phyloP scores from a whole-genome alignment of 2,113 vertebrate genomes.

The Benitochromis conjunctus region DNA sequence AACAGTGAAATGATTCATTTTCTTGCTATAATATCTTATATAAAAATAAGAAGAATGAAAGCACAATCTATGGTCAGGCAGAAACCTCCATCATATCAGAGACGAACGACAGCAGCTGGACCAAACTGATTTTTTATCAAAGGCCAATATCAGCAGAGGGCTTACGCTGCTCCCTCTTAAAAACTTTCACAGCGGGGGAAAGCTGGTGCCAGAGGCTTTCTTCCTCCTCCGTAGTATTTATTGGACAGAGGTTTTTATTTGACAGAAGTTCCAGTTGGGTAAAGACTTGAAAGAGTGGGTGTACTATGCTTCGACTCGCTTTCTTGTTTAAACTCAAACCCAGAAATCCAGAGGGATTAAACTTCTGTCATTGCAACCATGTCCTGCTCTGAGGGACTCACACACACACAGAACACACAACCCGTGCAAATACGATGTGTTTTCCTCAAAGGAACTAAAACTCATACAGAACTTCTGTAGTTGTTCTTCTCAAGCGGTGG shows the following conservation, averaged over 20 bases:
- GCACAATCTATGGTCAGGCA: constrained; percentile 28
- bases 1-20: constrained; percentile 1
- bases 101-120: not conserved
- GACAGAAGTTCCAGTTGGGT: constrained; percentile 50
- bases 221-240: constrained; percentile 16
- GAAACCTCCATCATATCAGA: constrained; percentile 32
- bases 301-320: not conserved
- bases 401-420: not conserved
- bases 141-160: constrained; percentile 18
- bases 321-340: constrained; percentile 48
- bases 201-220: constrained; percentile 1
- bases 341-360: constrained; percentile 46
- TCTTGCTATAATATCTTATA: constrained; percentile 10
- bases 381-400: constrained; percentile 22
- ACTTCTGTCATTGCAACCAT: constrained; percentile 43
- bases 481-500: constrained; percentile 24
- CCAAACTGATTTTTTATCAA: constrained; percentile 39
- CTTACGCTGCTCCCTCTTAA: not conserved
- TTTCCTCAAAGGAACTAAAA: constrained; percentile 13
- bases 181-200: constrained; percentile 5
- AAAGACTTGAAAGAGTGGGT: constrained; percentile 29
- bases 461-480: constrained; percentile 4
- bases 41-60: constrained; percentile 48
- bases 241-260: constrained; percentile 39
- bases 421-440: constrained; percentile 1